These are phyloP conservation scores for Erpobdella octoculata DNA, from an alignment of 2,888 invertebrate genomes.

Conservation along the genomic window DNA sequence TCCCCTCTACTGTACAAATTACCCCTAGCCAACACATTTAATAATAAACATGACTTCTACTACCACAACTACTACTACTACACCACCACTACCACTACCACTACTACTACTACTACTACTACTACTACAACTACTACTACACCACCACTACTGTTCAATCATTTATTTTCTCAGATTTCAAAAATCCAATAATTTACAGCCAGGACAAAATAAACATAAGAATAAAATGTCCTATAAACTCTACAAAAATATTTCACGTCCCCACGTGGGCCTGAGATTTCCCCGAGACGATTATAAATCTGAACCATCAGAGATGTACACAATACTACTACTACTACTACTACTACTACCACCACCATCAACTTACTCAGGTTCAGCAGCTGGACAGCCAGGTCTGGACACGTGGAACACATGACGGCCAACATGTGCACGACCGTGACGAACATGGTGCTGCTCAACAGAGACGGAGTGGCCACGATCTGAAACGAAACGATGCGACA, in stretches of 20 bases:
- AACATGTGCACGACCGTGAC: slow-evolving; percentile 91
- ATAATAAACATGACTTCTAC: too few relatives aligned
- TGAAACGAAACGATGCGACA: slow-evolving; percentile 49
- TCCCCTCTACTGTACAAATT: too few relatives aligned
- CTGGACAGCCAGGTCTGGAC: slow-evolving; percentile 84
- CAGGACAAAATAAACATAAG: too few relatives aligned
- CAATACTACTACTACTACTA: background rate
- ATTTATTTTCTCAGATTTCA: too few relatives aligned
- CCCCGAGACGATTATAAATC: slow-evolving; percentile 89
- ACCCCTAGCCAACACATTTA: too few relatives aligned
- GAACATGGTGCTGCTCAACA: slow-evolving; percentile 87
- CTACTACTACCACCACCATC: background rate
- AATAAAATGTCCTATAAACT: too few relatives aligned
- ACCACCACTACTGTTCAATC: too few relatives aligned
- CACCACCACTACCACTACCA: too few relatives aligned
- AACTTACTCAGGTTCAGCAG: slow-evolving; percentile 71
- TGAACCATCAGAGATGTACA: slow-evolving; percentile 64
- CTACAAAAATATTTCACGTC: too few relatives aligned
- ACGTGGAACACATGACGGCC: slow-evolving; percentile 88
- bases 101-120: background rate
- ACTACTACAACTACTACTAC: too few relatives aligned
- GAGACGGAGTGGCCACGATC: slow-evolving; percentile 84
- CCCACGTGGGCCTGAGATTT: slow-evolving; percentile 56
- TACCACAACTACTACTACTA: too few relatives aligned
- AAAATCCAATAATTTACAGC: too few relatives aligned